Conservation (phyloP, 2,797 vertebrate genomes). For the Gypaetus barbatus region DNA sequence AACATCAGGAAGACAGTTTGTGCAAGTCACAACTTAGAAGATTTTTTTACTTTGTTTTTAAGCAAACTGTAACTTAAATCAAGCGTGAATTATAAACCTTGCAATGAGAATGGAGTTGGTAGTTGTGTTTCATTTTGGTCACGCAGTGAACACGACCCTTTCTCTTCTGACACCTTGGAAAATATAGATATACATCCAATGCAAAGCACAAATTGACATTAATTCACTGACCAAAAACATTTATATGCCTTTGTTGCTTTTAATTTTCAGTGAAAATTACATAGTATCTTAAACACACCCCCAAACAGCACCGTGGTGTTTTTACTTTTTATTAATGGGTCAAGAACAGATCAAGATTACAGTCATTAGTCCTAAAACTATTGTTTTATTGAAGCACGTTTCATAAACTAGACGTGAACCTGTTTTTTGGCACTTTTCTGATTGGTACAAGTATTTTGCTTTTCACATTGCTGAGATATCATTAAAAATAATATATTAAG, state of each 20-base stretch:
- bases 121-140: background rate
- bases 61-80: background rate
- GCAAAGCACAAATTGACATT: background rate
- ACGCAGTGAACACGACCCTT: background rate
- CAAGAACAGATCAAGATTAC: background rate
- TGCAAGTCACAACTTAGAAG: background rate
- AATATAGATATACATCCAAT: background rate
- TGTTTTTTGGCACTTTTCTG: background rate
- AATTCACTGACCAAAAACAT: background rate
- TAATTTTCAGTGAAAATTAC: background rate
- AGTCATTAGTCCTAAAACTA: background rate
- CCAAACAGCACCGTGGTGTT: background rate
- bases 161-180: background rate
- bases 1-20: background rate
- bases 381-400: background rate
- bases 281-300: background rate
- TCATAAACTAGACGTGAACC: background rate
- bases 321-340: background rate
- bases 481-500: background rate
- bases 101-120: background rate
- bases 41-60: background rate
- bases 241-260: background rate
- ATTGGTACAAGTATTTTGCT: background rate
- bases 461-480: background rate
- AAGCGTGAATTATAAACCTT: background rate